A percentile compares a stretch with the other conserved stretches of the same genome.
Conservation (phyloP, 2,797 vertebrate species). For the Sebastes kiyomatsui region DNA sequence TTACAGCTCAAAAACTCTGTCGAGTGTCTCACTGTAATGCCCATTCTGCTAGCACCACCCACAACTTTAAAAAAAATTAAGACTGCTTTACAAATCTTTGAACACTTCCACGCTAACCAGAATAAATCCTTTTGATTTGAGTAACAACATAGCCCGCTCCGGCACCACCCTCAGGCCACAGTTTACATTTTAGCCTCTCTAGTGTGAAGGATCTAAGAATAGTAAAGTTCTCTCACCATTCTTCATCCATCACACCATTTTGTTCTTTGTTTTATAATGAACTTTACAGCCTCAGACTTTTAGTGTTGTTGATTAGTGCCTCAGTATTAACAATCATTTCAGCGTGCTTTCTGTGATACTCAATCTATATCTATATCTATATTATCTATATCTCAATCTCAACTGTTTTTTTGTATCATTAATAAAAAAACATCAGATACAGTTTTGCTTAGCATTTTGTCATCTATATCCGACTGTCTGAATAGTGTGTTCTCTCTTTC, state of each 20-base stretch:
- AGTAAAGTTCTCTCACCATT: background rate
- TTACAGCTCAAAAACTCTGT: background rate
- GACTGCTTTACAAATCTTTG: background rate
- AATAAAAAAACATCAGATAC: background rate
- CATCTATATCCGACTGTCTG: background rate
- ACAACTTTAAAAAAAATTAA: background rate
- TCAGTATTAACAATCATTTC: background rate
- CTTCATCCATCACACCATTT: background rate
- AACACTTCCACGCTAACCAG: background rate
- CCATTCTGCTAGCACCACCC: background rate
- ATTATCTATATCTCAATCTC: background rate
- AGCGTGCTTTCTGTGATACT: conserved; percentile 5
- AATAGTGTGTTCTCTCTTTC: background rate
- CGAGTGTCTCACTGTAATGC: background rate
- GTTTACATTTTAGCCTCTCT: background rate
- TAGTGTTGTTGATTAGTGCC: background rate
- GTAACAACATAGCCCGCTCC: background rate
- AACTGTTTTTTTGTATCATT: background rate
- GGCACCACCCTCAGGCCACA: background rate
- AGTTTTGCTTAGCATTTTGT: background rate
- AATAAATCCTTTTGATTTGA: background rate
- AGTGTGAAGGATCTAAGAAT: background rate
- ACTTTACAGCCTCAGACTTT: background rate
- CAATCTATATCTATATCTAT: background rate
- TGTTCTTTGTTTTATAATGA: background rate